These are phyloP conservation scores for Lithosia quadra DNA, from an alignment of 2,888 invertebrate species.

Conservation along the genomic window DNA sequence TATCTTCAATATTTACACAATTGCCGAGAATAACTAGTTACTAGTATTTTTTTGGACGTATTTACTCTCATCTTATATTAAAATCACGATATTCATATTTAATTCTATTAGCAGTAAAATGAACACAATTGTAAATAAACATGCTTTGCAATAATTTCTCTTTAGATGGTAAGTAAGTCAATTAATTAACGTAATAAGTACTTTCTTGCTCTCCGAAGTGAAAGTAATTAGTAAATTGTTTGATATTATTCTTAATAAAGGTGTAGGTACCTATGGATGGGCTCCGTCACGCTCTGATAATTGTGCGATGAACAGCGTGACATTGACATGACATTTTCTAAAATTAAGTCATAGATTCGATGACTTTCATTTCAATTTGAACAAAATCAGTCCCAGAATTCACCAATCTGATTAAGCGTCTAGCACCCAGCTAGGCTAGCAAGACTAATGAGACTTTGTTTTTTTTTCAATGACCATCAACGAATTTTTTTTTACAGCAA, in stretches of 20 bases:
- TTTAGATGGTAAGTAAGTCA: conserved; percentile 8
- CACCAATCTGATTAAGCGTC: neutral
- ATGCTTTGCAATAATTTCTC: neutral
- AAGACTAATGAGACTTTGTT: too few species aligned
- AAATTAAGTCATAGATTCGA: too few species aligned
- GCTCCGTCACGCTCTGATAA: neutral
- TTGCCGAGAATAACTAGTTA: neutral
- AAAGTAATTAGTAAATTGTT: conserved; percentile 9
- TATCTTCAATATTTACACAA: neutral
- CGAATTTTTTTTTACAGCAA: neutral
- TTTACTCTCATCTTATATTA: conserved; percentile 6
- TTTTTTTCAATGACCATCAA: neutral
- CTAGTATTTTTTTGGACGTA: neutral
- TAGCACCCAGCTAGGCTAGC: neutral
- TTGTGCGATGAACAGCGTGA: neutral
- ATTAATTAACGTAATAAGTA: conserved; percentile 13
- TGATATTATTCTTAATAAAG: neutral
- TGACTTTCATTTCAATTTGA: too few species aligned
- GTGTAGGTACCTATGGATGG: neutral
- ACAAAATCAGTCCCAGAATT: neutral
- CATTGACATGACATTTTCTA: neutral
- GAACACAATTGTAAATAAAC: conserved; percentile 3
- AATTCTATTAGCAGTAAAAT: neutral
- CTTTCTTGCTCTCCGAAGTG: conserved; percentile 7
- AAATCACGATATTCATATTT: conserved; percentile 8